Conservation (phyloP, 2,113 vertebrate genomes). For the Pavo muticus region DNA sequence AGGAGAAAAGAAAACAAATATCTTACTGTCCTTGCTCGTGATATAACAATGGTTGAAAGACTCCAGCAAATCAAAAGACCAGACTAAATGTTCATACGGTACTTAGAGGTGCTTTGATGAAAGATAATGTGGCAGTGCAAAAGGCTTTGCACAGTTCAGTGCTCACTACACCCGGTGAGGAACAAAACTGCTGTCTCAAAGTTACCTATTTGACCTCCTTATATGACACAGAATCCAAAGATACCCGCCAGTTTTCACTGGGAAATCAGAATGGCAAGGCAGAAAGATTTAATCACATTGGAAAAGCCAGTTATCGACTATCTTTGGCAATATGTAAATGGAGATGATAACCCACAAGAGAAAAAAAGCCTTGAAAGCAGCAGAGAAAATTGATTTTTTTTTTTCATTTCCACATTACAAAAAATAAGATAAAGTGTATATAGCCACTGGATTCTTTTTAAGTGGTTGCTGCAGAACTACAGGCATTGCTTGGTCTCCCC, state of each 20-base stretch:
- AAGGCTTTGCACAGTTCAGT: background rate
- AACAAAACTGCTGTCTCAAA: background rate
- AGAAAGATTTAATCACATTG: background rate
- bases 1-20: background rate
- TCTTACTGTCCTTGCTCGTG: constrained; percentile 1
- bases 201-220: background rate
- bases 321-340: background rate
- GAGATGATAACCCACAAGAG: background rate
- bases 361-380: background rate
- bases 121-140: background rate
- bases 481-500: background rate
- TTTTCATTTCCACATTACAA: background rate
- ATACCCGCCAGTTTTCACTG: background rate
- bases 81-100: background rate
- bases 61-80: background rate
- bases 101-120: background rate
- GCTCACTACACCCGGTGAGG: background rate
- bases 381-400: background rate
- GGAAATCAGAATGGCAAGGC: background rate
- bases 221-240: background rate
- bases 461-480: background rate
- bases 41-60: background rate
- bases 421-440: background rate
- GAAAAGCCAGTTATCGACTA: background rate
- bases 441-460: background rate